A percentile compares a stretch with the other conserved stretches of the same genome.
Evolutionary conservation across 2,113 vertebrate genomes (phyloP).

Genomic region (Microcebus griseorufus): DNA sequence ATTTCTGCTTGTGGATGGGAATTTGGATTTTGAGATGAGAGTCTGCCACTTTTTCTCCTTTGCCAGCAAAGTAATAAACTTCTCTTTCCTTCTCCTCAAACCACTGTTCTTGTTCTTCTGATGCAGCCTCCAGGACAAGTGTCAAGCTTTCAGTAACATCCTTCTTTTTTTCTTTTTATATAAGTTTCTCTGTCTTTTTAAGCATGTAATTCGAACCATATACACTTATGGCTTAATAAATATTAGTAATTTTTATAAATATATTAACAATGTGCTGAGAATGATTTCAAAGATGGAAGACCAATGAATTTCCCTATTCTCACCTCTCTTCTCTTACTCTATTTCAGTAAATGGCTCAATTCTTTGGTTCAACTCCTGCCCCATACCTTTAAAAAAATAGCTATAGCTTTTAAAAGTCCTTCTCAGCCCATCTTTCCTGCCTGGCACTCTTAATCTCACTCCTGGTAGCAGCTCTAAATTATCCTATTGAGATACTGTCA

Average conservation of each 20-base stretch:
- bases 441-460: neutral
- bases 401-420: conserved; percentile 24
- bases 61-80: no score
- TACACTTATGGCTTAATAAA: neutral
- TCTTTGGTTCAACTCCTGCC: neutral
- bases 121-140: no score
- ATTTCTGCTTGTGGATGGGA: no score
- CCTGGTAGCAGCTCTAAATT: conserved; percentile 8
- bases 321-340: conserved; percentile 13
- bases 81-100: no score
- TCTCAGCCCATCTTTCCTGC: neutral
- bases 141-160: no score
- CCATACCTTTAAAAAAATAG: neutral
- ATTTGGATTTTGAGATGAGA: no score
- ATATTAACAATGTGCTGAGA: neutral
- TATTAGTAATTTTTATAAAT: conserved; percentile 9
- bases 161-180: neutral
- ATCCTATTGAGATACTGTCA: neutral
- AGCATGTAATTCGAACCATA: neutral
- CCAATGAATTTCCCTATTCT: conserved; percentile 3
- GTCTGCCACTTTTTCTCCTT: no score
- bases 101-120: no score
- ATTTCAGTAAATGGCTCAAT: neutral
- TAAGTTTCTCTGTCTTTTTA: neutral
- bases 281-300: conserved; percentile 1